Conservation (phyloP, 2,888 invertebrate genomes). For the Drosophila mulleri region DNA sequence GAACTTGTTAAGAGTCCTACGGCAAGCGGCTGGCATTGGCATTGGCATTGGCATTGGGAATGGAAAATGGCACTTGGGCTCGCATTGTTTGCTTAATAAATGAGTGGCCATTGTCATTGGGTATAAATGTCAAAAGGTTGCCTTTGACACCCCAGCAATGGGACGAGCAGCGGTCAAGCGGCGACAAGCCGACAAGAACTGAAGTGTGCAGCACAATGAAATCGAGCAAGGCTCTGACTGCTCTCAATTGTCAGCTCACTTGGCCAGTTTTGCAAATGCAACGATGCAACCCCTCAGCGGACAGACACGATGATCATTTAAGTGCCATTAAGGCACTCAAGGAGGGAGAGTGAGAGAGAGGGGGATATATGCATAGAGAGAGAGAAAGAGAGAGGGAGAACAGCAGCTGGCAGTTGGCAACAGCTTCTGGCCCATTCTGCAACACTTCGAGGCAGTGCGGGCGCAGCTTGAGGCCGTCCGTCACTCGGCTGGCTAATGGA, state of each 20-base stretch:
- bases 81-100: conserved; percentile 78
- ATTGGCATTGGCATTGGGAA: conserved; percentile 41
- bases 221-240: conserved; percentile 19
- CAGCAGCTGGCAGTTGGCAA: conserved; percentile 49
- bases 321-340: conserved; percentile 67
- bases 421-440: conserved; percentile 42
- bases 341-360: conserved; percentile 5
- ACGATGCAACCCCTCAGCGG: conserved; percentile 57
- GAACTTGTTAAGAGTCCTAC: conserved; percentile 50
- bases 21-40: conserved; percentile 21
- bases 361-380: not conserved
- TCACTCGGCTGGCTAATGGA: conserved; percentile 63
- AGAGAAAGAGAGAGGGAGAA: not conserved
- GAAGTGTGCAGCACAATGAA: conserved; percentile 56
- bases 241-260: conserved; percentile 45
- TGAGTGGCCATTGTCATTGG: conserved; percentile 70
- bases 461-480: conserved; percentile 59
- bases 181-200: conserved; percentile 57
- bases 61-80: conserved; percentile 44
- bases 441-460: conserved; percentile 27
- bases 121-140: conserved; percentile 78
- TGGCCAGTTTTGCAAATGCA: conserved; percentile 62
- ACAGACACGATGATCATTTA: conserved; percentile 67
- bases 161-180: conserved; percentile 67
- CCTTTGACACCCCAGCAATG: conserved; percentile 67